Conservation (phyloP, 2,113 vertebrate species). For the Brachirus orientalis region DNA sequence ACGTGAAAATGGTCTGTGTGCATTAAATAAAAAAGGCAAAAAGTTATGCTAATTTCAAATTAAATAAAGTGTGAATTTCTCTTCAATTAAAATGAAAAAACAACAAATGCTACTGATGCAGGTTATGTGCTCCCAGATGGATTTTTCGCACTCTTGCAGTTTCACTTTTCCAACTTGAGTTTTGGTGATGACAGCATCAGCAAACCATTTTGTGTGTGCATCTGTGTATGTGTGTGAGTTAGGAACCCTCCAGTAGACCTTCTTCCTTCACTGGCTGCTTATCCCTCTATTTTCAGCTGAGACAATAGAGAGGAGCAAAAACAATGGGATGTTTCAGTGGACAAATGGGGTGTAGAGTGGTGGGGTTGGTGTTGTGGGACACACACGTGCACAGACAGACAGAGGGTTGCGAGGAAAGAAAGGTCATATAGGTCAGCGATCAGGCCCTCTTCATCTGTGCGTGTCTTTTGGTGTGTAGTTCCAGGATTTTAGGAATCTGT, state of each 20-base stretch:
- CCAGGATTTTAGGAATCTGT: neutral
- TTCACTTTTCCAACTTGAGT: slow-evolving; percentile 50
- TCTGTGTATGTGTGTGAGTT: slow-evolving; percentile 3
- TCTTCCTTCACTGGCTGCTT: slow-evolving; percentile 53
- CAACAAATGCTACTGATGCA: slow-evolving; percentile 23
- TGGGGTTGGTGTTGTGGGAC: too few relatives aligned
- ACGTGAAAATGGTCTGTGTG: slow-evolving; percentile 33
- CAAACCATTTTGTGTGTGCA: slow-evolving; percentile 24
- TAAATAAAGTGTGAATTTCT: slow-evolving; percentile 60
- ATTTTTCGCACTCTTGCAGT: slow-evolving; percentile 42
- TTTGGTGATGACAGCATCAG: slow-evolving; percentile 47
- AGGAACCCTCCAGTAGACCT: slow-evolving; percentile 48
- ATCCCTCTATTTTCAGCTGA: slow-evolving; percentile 71
- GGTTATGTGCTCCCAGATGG: slow-evolving; percentile 42
- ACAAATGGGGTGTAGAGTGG: slow-evolving; percentile 53
- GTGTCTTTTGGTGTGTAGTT: slow-evolving; percentile 12
- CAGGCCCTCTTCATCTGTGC: slow-evolving; percentile 58
- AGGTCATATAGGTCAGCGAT: slow-evolving; percentile 73
- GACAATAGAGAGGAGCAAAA: slow-evolving; percentile 72
- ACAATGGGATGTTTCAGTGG: slow-evolving; percentile 66
- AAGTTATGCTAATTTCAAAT: slow-evolving; percentile 56
- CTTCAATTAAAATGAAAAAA: slow-evolving; percentile 50
- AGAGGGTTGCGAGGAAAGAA: slow-evolving; percentile 49
- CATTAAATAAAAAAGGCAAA: slow-evolving; percentile 57
- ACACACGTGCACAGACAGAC: slow-evolving; percentile 63